Evolutionary conservation across 1,140 invertebrate species (phyloP).

Genomic region (Oncopodura yosiiana): DNA sequence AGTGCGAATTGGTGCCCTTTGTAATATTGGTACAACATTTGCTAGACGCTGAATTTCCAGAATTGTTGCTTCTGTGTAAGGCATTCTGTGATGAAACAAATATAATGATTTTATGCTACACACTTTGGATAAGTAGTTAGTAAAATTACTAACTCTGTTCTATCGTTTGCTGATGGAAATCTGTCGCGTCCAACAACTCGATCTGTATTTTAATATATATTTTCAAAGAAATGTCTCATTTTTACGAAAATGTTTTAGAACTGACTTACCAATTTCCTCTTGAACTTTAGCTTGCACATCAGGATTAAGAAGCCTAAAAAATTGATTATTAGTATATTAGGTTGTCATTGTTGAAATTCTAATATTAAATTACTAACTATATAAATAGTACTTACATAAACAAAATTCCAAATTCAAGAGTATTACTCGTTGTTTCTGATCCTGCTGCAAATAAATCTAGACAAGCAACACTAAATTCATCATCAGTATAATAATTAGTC

Average conservation of each 20-base stretch:
- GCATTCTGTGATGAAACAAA: neutral
- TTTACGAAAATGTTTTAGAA: too few relatives aligned
- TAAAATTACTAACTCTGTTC: constrained; percentile 48
- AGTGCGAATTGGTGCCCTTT: too few relatives aligned
- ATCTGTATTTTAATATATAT: too few relatives aligned
- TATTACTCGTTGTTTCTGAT: constrained; percentile 69
- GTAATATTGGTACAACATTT: too few relatives aligned
- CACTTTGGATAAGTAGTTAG: neutral
- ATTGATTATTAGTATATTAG: too few relatives aligned
- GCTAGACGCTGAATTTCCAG: constrained; percentile 3
- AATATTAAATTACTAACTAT: too few relatives aligned
- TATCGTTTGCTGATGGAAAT: constrained; percentile 56
- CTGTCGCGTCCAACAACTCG: constrained; percentile 57
- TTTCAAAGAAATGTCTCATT: too few relatives aligned
- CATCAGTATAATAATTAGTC: neutral
- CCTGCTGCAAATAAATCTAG: constrained; percentile 52
- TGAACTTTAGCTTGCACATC: constrained; percentile 66
- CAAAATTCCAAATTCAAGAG: constrained; percentile 63
- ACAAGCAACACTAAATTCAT: constrained; percentile 4
- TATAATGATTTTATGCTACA: neutral
- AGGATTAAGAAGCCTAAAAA: constrained; percentile 63
- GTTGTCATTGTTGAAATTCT: too few relatives aligned
- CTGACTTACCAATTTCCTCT: constrained; percentile 66
- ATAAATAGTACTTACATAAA: too few relatives aligned
- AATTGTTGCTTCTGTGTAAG: constrained; percentile 4